Evolutionary conservation across 2,888 invertebrate species (phyloP).

Genomic region (Callosobruchus maculatus): DNA sequence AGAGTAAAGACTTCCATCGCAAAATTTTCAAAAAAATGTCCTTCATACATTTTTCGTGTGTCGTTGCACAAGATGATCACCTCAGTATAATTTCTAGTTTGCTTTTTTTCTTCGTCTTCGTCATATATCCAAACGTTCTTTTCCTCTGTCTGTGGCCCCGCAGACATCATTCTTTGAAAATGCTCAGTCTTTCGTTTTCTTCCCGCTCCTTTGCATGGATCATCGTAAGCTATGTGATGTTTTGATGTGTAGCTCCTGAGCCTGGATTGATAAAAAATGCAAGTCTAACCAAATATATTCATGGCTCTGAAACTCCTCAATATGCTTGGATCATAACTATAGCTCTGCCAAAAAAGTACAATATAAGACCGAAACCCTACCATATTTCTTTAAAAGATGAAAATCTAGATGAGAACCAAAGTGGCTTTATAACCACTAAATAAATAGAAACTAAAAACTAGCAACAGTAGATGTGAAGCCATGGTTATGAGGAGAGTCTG

Average conservation of each 20-base stretch:
- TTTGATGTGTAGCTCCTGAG: background rate
- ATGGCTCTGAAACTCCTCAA: no score
- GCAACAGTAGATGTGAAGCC: no score
- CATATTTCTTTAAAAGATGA: no score
- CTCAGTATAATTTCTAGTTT: conserved; percentile 12
- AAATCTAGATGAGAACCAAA: no score
- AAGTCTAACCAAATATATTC: no score
- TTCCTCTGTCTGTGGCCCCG: conserved; percentile 37
- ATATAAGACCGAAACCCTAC: no score
- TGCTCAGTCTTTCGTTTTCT: conserved; percentile 31
- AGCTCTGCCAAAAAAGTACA: no score
- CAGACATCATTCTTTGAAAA: conserved; percentile 52
- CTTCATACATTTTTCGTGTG: background rate
- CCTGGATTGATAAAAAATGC: background rate
- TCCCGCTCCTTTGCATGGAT: background rate
- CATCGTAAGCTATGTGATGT: background rate
- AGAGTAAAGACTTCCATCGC: conserved; percentile 18
- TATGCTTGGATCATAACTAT: no score
- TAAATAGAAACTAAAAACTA: no score
- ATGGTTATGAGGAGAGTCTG: no score
- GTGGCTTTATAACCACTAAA: no score
- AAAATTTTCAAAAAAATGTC: conserved; percentile 3
- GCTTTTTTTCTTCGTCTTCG: conserved; percentile 38
- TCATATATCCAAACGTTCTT: conserved; percentile 45
- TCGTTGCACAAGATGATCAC: conserved; percentile 5